Conservation (phyloP, 37 sponge, comb jelly and placozoan genomes). For the Petrosia ficiformis region DNA sequence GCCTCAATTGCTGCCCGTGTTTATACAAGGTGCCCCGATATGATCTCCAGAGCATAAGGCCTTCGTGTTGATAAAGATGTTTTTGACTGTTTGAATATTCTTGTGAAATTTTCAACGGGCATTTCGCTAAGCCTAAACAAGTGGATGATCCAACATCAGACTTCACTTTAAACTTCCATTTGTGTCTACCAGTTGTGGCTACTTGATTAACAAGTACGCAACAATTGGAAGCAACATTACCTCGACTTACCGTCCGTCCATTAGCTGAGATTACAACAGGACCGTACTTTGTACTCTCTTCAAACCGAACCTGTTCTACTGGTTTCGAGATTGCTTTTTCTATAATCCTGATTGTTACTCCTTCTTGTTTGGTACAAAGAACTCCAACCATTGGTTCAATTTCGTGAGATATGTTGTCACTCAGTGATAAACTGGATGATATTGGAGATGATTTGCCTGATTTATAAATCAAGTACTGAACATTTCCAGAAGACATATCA, state of each 20-base stretch:
- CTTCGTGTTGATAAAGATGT: slow-evolving; percentile 35
- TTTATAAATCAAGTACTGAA: too few relatives aligned
- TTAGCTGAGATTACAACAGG: not conserved
- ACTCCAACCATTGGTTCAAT: slow-evolving; percentile 26
- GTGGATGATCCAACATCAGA: slow-evolving; percentile 56
- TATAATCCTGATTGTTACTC: not conserved
- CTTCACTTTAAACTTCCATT: slow-evolving; percentile 16
- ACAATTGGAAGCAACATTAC: slow-evolving; percentile 16
- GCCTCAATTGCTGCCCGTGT: slow-evolving; percentile 27
- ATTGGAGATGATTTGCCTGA: too few relatives aligned
- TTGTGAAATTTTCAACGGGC: slow-evolving; percentile 21
- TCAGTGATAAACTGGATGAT: too few relatives aligned
- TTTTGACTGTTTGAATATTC: slow-evolving; percentile 15
- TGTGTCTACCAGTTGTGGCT: slow-evolving; percentile 17
- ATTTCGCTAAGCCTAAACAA: slow-evolving; percentile 34
- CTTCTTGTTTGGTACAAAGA: not conserved
- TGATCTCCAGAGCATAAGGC: slow-evolving; percentile 41
- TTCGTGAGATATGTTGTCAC: not conserved
- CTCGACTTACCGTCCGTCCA: not conserved
- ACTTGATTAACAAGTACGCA: slow-evolving; percentile 26
- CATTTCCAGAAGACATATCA: too few relatives aligned
- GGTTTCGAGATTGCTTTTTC: not conserved
- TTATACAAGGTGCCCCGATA: slow-evolving; percentile 48
- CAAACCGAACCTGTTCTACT: slow-evolving; percentile 11
- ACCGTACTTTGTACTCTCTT: slow-evolving; percentile 10